Percentiles rank a stretch among this genome's conserved stretches.
These are phyloP conservation scores for Drosophila subsilvestris DNA, from an alignment of 2,888 invertebrate species.

Conservation along the genomic window DNA sequence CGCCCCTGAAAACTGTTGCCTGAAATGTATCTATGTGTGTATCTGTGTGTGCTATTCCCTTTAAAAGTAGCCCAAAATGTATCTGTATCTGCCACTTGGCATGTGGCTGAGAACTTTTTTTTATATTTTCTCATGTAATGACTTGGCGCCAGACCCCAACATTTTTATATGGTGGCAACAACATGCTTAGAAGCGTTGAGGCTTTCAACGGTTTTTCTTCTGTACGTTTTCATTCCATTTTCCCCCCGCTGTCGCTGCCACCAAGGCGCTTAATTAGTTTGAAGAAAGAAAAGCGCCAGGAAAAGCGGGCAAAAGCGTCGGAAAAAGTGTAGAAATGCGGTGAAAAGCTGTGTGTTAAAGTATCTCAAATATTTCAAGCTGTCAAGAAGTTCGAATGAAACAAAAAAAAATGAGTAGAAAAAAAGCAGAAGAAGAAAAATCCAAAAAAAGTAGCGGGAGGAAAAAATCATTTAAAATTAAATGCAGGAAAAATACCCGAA, in stretches of 20 bases:
- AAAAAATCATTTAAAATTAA: background rate
- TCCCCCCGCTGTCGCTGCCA: slow-evolving; percentile 1
- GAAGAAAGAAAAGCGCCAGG: slow-evolving; percentile 1
- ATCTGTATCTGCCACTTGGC: slow-evolving; percentile 44
- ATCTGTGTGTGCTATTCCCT: slow-evolving; percentile 12
- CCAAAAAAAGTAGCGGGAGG: background rate
- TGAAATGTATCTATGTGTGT: slow-evolving; percentile 26
- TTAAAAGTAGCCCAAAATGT: slow-evolving; percentile 5
- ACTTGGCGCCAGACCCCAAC: slow-evolving; percentile 65
- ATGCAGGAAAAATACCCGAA: background rate
- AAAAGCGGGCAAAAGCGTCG: background rate
- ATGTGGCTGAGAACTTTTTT: slow-evolving; percentile 62
- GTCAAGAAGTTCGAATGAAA: slow-evolving; percentile 47
- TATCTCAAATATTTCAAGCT: slow-evolving; percentile 57
- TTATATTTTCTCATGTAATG: slow-evolving; percentile 52
- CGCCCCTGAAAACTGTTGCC: slow-evolving; percentile 47
- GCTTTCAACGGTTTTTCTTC: slow-evolving; percentile 42
- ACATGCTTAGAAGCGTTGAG: slow-evolving; percentile 53
- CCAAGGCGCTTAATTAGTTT: slow-evolving; percentile 63
- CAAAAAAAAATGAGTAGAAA: background rate
- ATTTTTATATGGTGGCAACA: slow-evolving; percentile 41
- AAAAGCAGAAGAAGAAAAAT: background rate
- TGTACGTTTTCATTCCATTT: slow-evolving; percentile 13
- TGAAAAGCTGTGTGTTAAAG: slow-evolving; percentile 49
- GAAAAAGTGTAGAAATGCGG: background rate